Conservation (phyloP, 2,888 invertebrate species). For the Abrostola tripartita region DNA sequence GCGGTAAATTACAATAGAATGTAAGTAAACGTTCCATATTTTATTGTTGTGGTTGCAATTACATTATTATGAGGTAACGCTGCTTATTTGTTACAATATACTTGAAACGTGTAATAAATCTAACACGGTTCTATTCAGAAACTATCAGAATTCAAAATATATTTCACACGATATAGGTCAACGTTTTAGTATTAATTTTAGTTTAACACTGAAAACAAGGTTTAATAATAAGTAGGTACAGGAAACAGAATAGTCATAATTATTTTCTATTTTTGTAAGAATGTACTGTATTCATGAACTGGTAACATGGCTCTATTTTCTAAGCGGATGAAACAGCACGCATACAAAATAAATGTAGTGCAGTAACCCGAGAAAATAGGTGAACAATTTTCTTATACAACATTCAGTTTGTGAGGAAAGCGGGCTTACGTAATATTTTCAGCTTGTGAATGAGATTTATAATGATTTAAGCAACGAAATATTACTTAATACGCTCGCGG, state of each 20-base stretch:
- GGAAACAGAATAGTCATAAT: background rate
- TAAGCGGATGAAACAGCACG: constrained; percentile 15
- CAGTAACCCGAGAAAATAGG: background rate
- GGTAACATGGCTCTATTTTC: constrained; percentile 14
- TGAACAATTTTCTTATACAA: background rate
- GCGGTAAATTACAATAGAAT: constrained; percentile 32
- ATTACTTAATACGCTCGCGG: too few species aligned
- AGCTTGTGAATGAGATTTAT: too few species aligned
- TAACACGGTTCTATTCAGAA: constrained; percentile 22
- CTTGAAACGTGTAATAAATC: constrained; percentile 20
- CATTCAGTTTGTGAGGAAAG: constrained; percentile 7
- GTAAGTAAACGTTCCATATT: constrained; percentile 26
- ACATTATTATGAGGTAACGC: constrained; percentile 23
- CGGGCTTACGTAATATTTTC: constrained; percentile 1
- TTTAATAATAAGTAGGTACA: background rate
- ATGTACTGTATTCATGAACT: constrained; percentile 10
- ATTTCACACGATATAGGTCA: too few species aligned
- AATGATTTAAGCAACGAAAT: too few species aligned
- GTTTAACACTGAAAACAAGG: background rate
- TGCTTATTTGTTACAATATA: constrained; percentile 32
- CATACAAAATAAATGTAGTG: constrained; percentile 15
- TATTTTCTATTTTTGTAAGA: constrained; percentile 12
- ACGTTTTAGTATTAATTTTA: background rate
- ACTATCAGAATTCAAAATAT: background rate
- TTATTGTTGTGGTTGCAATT: constrained; percentile 15